These are phyloP conservation scores for Euzophera pinguis DNA, from an alignment of 2,888 invertebrate species.

Conservation along the genomic window DNA sequence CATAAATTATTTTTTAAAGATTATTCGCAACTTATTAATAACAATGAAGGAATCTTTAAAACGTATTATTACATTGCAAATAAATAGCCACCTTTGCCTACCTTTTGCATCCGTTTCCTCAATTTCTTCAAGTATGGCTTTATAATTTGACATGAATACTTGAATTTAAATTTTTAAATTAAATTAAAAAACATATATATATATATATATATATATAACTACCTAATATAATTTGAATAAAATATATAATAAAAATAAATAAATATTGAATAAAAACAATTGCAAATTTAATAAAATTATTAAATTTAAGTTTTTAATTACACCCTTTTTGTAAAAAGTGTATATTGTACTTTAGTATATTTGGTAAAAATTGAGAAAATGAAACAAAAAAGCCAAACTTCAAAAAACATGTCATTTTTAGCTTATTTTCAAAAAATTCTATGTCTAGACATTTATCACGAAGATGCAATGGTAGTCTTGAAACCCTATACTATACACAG, in stretches of 20 bases:
- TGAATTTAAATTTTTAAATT: too few relatives aligned
- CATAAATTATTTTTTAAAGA: too few relatives aligned
- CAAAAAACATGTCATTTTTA: not conserved
- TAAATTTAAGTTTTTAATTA: too few relatives aligned
- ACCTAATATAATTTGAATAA: not conserved
- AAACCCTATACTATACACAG: constrained; percentile 23
- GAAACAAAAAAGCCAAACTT: not conserved
- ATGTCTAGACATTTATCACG: constrained; percentile 14
- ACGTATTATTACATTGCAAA: too few relatives aligned
- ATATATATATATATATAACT: not conserved
- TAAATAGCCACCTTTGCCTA: not conserved
- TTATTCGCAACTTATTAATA: too few relatives aligned
- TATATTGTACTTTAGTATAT: too few relatives aligned
- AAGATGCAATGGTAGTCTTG: constrained; percentile 16
- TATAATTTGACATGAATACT: too few relatives aligned
- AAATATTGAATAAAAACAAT: too few relatives aligned
- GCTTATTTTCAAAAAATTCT: constrained; percentile 5
- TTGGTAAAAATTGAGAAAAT: not conserved
- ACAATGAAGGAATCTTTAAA: too few relatives aligned
- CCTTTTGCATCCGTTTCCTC: constrained; percentile 4
- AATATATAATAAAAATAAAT: not conserved
- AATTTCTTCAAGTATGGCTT: not conserved
- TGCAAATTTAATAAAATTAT: too few relatives aligned
- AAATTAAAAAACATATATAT: too few relatives aligned
- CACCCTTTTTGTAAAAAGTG: too few relatives aligned